These are phyloP conservation scores for Conops quadrifasciatus DNA, from an alignment of 2,888 invertebrate species.

Conservation along the genomic window DNA sequence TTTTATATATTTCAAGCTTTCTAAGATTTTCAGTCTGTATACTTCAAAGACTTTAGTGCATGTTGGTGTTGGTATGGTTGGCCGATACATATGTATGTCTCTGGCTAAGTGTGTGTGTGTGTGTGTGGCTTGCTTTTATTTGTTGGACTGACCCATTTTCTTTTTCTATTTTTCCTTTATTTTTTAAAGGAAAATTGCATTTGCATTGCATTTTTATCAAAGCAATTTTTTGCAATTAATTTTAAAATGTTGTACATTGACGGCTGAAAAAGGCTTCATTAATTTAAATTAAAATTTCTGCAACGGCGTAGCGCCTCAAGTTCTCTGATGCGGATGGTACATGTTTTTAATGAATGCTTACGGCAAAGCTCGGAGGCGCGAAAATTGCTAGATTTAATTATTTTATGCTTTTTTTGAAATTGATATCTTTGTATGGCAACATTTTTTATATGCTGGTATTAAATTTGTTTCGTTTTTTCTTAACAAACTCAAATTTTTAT, in stretches of 20 bases:
- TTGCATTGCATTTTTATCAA: background rate
- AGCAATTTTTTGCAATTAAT: background rate
- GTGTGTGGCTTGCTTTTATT: background rate
- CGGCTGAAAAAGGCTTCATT: background rate
- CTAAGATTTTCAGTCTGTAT: too few relatives aligned
- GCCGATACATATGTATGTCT: background rate
- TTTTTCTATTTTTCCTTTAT: background rate
- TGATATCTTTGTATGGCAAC: too few relatives aligned
- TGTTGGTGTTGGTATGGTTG: too few relatives aligned
- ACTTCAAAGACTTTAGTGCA: too few relatives aligned
- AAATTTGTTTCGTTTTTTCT: too few relatives aligned
- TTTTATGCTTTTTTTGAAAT: too few relatives aligned
- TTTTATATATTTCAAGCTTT: too few relatives aligned
- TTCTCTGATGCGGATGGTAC: background rate
- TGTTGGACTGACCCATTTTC: too few relatives aligned
- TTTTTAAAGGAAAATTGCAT: background rate
- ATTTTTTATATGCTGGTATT: too few relatives aligned
- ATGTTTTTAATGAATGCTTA: background rate
- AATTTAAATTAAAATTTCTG: slow-evolving; percentile 6
- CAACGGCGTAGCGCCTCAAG: background rate
- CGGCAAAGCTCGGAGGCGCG: background rate
- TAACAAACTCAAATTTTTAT: too few relatives aligned
- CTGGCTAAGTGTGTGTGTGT: background rate
- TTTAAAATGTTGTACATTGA: slow-evolving; percentile 1
- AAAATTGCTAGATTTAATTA: background rate